Evolutionary conservation across 2,113 vertebrate species (phyloP), one percentile per base, ranked within the genome.

Genomic region (Camelus dromedarius): DNA sequence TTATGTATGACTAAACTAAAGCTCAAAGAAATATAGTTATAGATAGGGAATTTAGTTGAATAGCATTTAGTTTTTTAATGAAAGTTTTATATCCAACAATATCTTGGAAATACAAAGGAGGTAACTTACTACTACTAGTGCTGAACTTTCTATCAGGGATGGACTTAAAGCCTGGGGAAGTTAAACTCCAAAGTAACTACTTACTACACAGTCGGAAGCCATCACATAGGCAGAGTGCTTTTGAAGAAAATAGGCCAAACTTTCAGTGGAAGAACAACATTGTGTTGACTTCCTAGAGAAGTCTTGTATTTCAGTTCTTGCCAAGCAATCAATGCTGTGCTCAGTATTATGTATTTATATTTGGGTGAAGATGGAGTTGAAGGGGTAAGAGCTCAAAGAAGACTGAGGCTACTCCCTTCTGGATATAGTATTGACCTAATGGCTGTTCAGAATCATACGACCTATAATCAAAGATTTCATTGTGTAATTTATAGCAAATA

Each of bases 1-100:
- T 84, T 84, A 76, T 24, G 15, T 85, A 62, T 56, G n/a, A 84
- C 32, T 92, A 75, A 64, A 26, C 30, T 93, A 94, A 70, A 67
- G 6, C 20, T 93, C 19, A 30, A 48, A 76, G 24, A 88, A 94
- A 91, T 60, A 8, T 93, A 90, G 86, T 52, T 66, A 70, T 18
- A 72, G 4, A 4, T 72, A 67, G 84, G 5, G n/a, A 72, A 73
- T 89, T 86, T 64, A 91, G 12, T 50, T 89, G 35, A 76, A 95
- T 12, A 76, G 3, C 24, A 82, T 38, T 85, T 93, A 82, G 10
- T 20, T 95, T 77, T 81, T 54, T 54, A 10, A 64, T 42, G 64
- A 60, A 83, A 90, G 4, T 35, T 91, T 96, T 73, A 52, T 11
- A 70, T 76, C 48, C 28, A 66, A 56, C 14, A 32, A 66, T 88